A percentile compares a stretch with the other conserved stretches of the same genome.
phyloP scores from a whole-genome alignment of 2,888 invertebrate species.

The Lottia gigantea region DNA sequence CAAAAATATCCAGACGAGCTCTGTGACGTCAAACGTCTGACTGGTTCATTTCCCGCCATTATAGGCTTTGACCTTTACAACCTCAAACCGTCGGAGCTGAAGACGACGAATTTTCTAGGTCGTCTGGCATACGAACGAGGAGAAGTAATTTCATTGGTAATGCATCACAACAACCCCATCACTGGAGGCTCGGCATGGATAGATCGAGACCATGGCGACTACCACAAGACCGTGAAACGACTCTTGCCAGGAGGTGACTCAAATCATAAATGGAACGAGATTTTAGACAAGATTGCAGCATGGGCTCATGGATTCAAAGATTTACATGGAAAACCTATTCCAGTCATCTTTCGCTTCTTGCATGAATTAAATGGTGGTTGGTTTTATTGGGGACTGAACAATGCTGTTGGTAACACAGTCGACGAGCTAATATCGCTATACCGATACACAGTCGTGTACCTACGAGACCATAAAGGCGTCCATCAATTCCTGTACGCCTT shows the following conservation, averaged over 20 bases:
- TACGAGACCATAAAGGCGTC: slow-evolving; percentile 29
- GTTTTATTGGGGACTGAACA: slow-evolving; percentile 39
- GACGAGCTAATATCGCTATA: slow-evolving; percentile 30
- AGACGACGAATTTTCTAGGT: slow-evolving; percentile 16
- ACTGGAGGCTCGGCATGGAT: slow-evolving; percentile 26
- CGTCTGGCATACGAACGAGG: slow-evolving; percentile 28
- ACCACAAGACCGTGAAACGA: slow-evolving; percentile 22
- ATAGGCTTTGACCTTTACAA: slow-evolving; percentile 30
- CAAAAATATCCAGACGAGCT: slow-evolving; percentile 27
- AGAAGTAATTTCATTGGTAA: slow-evolving; percentile 24
- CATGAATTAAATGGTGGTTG: slow-evolving; percentile 39
- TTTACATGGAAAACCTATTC: slow-evolving; percentile 26
- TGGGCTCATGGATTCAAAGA: slow-evolving; percentile 27
- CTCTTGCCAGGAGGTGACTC: slow-evolving; percentile 30
- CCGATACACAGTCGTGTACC: slow-evolving; percentile 28
- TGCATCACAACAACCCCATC: slow-evolving; percentile 31
- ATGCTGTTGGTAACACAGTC: slow-evolving; percentile 24
- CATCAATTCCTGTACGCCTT: slow-evolving; percentile 35
- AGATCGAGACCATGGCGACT: slow-evolving; percentile 20
- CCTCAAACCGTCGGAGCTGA: slow-evolving; percentile 12
- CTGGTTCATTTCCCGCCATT: slow-evolving; percentile 34
- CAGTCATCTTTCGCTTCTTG: slow-evolving; percentile 33
- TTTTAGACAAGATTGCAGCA: slow-evolving; percentile 26
- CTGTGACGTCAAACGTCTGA: slow-evolving; percentile 30
- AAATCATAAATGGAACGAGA: slow-evolving; percentile 22